Evolutionary conservation across 2,113 vertebrate species (phyloP).

Genomic region (Perca fluviatilis): DNA sequence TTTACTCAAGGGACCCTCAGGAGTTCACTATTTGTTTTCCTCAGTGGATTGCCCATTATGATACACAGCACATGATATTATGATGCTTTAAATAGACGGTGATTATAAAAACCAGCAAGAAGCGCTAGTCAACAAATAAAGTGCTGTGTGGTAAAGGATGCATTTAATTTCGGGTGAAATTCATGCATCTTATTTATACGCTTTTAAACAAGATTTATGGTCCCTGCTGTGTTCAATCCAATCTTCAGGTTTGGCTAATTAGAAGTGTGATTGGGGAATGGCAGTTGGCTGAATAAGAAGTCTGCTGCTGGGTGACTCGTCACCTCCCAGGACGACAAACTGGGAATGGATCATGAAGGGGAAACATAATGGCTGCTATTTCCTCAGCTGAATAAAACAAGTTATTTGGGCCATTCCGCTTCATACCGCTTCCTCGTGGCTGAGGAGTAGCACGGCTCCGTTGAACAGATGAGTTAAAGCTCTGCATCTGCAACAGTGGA

Average conservation of each 20-base stretch:
- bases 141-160: constrained; percentile 45
- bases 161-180: constrained; percentile 68
- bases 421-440: neutral
- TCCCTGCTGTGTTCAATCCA: constrained; percentile 36
- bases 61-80: constrained; percentile 35
- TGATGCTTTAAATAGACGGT: constrained; percentile 41
- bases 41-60: constrained; percentile 20
- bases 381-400: constrained; percentile 11
- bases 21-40: constrained; percentile 31
- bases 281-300: constrained; percentile 46
- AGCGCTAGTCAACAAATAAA: constrained; percentile 45
- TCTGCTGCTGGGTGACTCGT: constrained; percentile 23
- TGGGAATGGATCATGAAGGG: constrained; percentile 47
- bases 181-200: constrained; percentile 62
- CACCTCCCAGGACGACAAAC: constrained; percentile 27
- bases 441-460: neutral
- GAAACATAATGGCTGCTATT: constrained; percentile 33
- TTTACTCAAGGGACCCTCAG: constrained; percentile 20
- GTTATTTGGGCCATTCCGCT: constrained; percentile 29
- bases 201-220: constrained; percentile 60
- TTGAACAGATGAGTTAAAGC: constrained; percentile 43
- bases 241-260: constrained; percentile 70
- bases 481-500: constrained; percentile 39
- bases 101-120: constrained; percentile 55
- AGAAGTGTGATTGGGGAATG: constrained; percentile 54